These are phyloP conservation scores for Cephalotes varians DNA, from an alignment of 2,888 invertebrate species.

Conservation along the genomic window DNA sequence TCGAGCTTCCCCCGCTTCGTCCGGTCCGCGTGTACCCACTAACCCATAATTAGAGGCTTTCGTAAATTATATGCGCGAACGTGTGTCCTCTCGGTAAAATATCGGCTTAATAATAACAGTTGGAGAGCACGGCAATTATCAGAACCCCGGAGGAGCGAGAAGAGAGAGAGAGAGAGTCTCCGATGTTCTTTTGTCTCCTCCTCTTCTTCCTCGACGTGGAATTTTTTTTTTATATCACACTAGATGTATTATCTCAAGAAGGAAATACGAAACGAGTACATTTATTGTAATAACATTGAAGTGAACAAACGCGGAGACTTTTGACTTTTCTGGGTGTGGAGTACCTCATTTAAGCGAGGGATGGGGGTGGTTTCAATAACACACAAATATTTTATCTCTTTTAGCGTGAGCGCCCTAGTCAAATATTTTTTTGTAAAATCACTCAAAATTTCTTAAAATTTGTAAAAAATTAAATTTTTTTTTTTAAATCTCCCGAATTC, in stretches of 20 bases:
- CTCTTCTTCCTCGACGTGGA: constrained; percentile 72
- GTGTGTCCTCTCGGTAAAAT: constrained; percentile 86
- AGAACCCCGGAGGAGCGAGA: constrained; percentile 80
- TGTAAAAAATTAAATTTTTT: too few species aligned
- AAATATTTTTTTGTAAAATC: too few species aligned
- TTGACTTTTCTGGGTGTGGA: too few species aligned
- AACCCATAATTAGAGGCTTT: constrained; percentile 86
- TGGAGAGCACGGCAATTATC: constrained; percentile 85
- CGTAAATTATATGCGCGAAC: constrained; percentile 86
- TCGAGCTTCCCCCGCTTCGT: constrained; percentile 64
- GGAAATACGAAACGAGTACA: neutral
- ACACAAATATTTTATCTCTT: too few species aligned
- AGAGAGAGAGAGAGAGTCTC: constrained; percentile 39
- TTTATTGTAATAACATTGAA: neutral
- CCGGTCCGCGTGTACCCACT: constrained; percentile 69
- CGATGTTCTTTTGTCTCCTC: constrained; percentile 74
- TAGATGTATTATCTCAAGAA: constrained; percentile 50
- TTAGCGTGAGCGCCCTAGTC: too few species aligned
- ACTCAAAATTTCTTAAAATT: too few species aligned
- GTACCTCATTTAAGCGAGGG: too few species aligned
- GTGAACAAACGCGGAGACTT: too few species aligned
- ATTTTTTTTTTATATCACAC: constrained; percentile 74
- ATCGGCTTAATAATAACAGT: constrained; percentile 86
- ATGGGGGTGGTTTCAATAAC: too few species aligned
- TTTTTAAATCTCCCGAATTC: too few species aligned